Evolutionary conservation across 2,113 vertebrate species (phyloP).

Genomic region (Heterocephalus glaber): DNA sequence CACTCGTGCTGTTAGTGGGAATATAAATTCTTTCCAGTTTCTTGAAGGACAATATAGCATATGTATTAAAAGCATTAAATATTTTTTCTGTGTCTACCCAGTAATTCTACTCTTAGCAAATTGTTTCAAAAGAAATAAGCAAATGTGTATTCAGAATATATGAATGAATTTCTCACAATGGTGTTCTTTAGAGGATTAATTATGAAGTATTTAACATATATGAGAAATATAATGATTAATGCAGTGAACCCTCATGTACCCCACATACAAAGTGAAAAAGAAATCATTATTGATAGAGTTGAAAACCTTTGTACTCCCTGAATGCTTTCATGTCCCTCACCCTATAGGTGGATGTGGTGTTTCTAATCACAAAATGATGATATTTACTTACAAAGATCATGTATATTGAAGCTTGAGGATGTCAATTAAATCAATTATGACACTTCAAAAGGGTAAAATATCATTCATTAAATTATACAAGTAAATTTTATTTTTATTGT

Average conservation of each 20-base stretch:
- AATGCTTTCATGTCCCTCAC: background rate
- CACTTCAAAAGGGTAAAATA: background rate
- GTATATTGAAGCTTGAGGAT: background rate
- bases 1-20: background rate
- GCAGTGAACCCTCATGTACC: background rate
- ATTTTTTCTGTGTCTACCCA: background rate
- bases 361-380: background rate
- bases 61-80: background rate
- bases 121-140: conserved; percentile 6
- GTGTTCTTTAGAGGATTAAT: background rate
- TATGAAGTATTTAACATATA: background rate
- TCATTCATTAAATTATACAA: conserved; percentile 32
- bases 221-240: background rate
- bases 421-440: background rate
- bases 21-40: conserved; percentile 11
- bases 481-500: background rate
- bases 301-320: background rate
- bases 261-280: background rate
- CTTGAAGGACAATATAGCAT: background rate
- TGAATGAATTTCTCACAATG: background rate
- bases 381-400: background rate
- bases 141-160: background rate
- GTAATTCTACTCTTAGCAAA: conserved; percentile 34
- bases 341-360: background rate
- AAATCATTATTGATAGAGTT: background rate